A percentile compares a stretch with the other conserved stretches of the same genome.
phyloP scores from a whole-genome alignment of 2,113 vertebrate genomes.

The Lepus americanus region DNA sequence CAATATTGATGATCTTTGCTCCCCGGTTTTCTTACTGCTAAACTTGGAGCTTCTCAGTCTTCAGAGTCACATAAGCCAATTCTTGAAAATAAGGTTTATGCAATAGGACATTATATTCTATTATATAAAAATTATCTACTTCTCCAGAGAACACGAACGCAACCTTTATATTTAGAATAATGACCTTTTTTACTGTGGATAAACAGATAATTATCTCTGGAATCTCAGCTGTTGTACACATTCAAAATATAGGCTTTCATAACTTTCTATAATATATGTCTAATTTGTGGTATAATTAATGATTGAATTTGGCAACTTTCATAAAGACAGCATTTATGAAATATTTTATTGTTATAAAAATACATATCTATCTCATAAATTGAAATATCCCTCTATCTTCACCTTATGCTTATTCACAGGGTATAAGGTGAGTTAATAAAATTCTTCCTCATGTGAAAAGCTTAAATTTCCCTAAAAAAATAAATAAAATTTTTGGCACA shows the following conservation, averaged over 20 bases:
- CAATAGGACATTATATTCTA: not conserved
- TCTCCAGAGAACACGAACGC: not conserved
- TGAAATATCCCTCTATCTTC: not conserved
- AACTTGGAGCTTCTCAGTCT: not conserved
- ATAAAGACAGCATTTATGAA: not conserved
- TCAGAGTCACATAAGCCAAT: not conserved
- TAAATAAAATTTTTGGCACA: not conserved
- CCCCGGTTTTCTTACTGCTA: not conserved
- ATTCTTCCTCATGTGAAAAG: not conserved
- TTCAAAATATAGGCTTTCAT: not conserved
- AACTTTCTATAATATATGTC: not conserved
- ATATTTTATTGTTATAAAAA: not conserved
- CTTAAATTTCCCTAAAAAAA: not conserved
- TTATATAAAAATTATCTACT: not conserved
- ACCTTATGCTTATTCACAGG: not conserved
- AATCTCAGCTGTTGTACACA: not conserved
- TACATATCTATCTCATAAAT: too few species aligned
- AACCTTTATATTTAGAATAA: not conserved
- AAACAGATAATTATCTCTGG: not conserved
- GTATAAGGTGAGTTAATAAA: not conserved
- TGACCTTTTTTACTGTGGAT: not conserved
- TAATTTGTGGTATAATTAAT: not conserved
- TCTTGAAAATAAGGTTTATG: not conserved
- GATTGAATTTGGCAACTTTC: not conserved
- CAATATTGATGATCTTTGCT: not conserved